A percentile compares a stretch with the other conserved stretches of the same genome.
phyloP scores from a whole-genome alignment of 2,113 vertebrate species.

The Arizona elegans region DNA sequence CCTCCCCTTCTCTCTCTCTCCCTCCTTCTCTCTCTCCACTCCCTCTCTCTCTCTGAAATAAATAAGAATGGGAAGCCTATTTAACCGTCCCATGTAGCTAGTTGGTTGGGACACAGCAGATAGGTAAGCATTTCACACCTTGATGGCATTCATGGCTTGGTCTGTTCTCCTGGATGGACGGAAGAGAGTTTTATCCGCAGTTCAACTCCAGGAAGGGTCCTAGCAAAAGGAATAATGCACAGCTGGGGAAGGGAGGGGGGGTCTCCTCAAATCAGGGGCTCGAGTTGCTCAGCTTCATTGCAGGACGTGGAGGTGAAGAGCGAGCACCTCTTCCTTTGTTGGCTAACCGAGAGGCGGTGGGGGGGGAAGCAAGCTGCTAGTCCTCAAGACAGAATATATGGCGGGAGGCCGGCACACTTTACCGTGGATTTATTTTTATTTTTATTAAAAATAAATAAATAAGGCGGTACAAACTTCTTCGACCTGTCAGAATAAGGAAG shows the following conservation, averaged over 20 bases:
- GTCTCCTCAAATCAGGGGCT: neutral
- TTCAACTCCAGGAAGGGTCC: neutral
- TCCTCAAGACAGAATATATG: neutral
- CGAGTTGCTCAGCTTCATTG: neutral
- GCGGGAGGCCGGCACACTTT: neutral
- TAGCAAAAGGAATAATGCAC: too few relatives aligned
- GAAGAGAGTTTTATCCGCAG: neutral
- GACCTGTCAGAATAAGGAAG: neutral
- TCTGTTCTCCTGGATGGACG: fast-evolving
- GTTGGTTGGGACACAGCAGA: constrained; percentile 30
- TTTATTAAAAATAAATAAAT: too few relatives aligned
- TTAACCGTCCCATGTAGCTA: constrained; percentile 49
- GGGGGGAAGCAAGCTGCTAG: neutral
- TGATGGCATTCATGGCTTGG: constrained; percentile 4
- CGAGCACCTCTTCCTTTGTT: neutral
- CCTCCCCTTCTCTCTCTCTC: too few relatives aligned
- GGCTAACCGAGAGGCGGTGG: too few relatives aligned
- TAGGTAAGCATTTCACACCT: constrained; percentile 16
- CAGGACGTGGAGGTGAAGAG: too few relatives aligned
- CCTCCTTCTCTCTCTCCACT: too few relatives aligned
- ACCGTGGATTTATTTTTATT: neutral
- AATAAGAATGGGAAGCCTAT: constrained; percentile 18
- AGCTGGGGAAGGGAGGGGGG: too few relatives aligned
- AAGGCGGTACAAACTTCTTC: too few relatives aligned
- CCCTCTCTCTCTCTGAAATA: constrained; percentile 38